These are phyloP conservation scores for Leptopilina myrica DNA, from an alignment of 2,888 invertebrate species.

Conservation along the genomic window DNA sequence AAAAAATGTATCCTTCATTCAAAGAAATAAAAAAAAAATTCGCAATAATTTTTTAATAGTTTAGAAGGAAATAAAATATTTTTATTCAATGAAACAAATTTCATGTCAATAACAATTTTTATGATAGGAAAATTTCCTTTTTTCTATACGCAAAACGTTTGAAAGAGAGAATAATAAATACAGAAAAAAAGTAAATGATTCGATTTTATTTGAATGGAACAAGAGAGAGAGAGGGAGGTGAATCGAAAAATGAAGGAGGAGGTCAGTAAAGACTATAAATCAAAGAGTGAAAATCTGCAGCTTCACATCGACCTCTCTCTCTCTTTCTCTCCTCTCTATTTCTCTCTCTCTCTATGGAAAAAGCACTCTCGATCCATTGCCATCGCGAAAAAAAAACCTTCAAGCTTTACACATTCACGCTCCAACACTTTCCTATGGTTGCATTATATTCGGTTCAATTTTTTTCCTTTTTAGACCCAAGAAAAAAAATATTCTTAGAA, in stretches of 20 bases:
- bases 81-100: no score
- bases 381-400: conserved; percentile 26
- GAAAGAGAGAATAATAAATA: neutral
- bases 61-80: no score
- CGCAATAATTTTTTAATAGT: no score
- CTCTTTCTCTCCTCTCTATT: no score
- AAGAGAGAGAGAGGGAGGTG: neutral
- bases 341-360: conserved; percentile 11
- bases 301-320: conserved; percentile 7
- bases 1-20: no score
- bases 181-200: conserved; percentile 11
- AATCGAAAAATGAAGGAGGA: conserved; percentile 22
- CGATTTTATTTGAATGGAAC: conserved; percentile 22
- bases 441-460: conserved; percentile 12
- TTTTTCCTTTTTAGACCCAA: neutral
- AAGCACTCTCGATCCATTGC: conserved; percentile 28
- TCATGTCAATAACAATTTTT: no score
- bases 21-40: no score
- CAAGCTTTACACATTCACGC: conserved; percentile 15
- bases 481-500: neutral
- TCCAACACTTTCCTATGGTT: conserved; percentile 21
- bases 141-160: no score
- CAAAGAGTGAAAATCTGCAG: conserved; percentile 27
- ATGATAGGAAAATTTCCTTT: no score
- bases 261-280: conserved; percentile 33